Conservation (phyloP, 2,797 vertebrate genomes). For the Anniella stebbinsi region DNA sequence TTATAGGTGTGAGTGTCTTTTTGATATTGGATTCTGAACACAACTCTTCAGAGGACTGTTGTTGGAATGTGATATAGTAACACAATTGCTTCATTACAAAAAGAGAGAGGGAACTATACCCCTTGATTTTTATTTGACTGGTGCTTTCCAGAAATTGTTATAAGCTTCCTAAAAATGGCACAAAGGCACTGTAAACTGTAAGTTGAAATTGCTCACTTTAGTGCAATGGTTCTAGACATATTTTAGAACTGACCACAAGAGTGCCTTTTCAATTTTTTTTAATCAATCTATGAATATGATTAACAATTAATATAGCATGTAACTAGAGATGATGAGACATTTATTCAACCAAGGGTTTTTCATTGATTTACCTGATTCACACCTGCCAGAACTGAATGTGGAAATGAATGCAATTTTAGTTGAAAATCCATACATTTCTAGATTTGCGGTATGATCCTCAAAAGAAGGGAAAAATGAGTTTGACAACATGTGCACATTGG, state of each 20-base stretch:
- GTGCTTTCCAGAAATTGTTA: neutral
- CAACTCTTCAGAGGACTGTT: slow-evolving; percentile 25
- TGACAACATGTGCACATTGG: too few species aligned
- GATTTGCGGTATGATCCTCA: too few species aligned
- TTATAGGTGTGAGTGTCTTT: slow-evolving; percentile 10
- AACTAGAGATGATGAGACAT: neutral
- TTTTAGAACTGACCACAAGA: neutral
- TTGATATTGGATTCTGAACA: slow-evolving; percentile 27
- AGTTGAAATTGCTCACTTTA: neutral
- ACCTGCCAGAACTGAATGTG: too few species aligned
- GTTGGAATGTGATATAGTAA: neutral
- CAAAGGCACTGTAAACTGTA: neutral
- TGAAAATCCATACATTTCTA: too few species aligned
- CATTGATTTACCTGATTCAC: too few species aligned
- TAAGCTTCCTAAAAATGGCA: neutral
- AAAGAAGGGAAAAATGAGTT: too few species aligned
- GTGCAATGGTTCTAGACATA: neutral
- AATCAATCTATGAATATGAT: neutral
- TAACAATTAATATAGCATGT: neutral
- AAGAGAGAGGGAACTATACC: neutral
- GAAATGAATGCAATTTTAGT: too few species aligned
- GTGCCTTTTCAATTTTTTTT: neutral
- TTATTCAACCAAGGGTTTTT: neutral
- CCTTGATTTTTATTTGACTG: neutral
- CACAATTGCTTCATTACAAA: neutral